Conservation (phyloP, 2,797 vertebrate genomes). For the Otus scops region DNA sequence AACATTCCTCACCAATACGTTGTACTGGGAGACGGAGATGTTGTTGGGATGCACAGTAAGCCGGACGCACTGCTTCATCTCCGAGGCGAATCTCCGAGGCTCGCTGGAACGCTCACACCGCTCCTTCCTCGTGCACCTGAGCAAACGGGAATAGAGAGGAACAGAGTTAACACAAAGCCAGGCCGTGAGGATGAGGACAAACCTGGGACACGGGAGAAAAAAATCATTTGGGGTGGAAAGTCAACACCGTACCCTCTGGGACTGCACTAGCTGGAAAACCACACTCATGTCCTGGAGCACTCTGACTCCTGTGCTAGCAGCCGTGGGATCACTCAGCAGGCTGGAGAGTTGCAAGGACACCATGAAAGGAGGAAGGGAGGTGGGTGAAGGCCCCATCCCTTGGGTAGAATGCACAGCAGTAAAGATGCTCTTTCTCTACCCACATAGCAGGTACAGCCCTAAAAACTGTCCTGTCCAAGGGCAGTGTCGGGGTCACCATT, state of each 20-base stretch:
- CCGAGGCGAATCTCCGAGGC: conserved; percentile 91
- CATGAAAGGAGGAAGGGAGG: background rate
- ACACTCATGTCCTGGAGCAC: fast-evolving
- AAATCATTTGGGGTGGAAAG: fast-evolving
- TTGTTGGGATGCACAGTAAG: conserved; percentile 97
- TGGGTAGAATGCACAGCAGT: background rate
- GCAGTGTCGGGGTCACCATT: background rate
- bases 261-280: fast-evolving
- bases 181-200: background rate
- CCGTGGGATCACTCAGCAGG: fast-evolving
- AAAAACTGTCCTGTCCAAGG: background rate
- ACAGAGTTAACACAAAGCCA: background rate
- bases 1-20: conserved; percentile 87
- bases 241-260: background rate
- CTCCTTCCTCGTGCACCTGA: conserved; percentile 95
- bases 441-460: background rate
- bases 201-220: background rate
- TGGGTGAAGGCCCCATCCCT: background rate
- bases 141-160: background rate
- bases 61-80: conserved; percentile 95
- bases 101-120: conserved; percentile 92
- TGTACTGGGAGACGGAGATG: conserved; percentile 98
- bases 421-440: background rate
- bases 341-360: background rate
- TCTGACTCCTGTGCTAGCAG: background rate